These are phyloP conservation scores for Scatophagus argus DNA, from an alignment of 2,113 vertebrate species.

Conservation along the genomic window DNA sequence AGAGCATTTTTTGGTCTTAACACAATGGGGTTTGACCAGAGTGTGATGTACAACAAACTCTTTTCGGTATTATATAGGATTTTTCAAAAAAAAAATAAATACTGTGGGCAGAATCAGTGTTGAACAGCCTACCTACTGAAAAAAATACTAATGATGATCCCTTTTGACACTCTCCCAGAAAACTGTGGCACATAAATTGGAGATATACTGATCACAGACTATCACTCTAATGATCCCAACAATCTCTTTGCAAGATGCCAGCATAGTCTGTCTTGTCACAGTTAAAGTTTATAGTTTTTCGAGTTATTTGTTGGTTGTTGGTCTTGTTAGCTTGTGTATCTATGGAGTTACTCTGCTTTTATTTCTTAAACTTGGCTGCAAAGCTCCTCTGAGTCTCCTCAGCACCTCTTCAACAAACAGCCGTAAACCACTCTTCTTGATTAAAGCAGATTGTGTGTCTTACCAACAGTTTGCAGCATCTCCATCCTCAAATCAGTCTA, in stretches of 20 bases:
- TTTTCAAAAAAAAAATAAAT: background rate
- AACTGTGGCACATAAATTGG: background rate
- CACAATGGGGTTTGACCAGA: too few relatives aligned
- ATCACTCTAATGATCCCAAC: background rate
- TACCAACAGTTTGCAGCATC: constrained; percentile 30
- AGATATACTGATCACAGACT: background rate
- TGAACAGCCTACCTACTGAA: background rate
- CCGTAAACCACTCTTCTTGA: constrained; percentile 19
- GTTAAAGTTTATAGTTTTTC: background rate
- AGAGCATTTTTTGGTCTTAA: background rate
- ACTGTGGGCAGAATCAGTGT: background rate
- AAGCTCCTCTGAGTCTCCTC: background rate
- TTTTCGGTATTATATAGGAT: background rate
- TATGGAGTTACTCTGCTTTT: background rate
- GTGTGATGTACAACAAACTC: background rate
- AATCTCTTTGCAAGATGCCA: background rate
- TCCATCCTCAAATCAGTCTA: constrained; percentile 25
- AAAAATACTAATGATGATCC: background rate
- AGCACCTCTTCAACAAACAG: constrained; percentile 7
- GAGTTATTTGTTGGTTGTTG: background rate
- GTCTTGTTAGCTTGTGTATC: background rate
- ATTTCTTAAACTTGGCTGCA: background rate
- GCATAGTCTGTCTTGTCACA: background rate
- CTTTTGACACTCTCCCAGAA: background rate
- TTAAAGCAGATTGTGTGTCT: constrained; percentile 12